These are phyloP conservation scores for Lytechinus pictus DNA, from an alignment of 35 echinoderm and acorn worm species.

Conservation along the genomic window DNA sequence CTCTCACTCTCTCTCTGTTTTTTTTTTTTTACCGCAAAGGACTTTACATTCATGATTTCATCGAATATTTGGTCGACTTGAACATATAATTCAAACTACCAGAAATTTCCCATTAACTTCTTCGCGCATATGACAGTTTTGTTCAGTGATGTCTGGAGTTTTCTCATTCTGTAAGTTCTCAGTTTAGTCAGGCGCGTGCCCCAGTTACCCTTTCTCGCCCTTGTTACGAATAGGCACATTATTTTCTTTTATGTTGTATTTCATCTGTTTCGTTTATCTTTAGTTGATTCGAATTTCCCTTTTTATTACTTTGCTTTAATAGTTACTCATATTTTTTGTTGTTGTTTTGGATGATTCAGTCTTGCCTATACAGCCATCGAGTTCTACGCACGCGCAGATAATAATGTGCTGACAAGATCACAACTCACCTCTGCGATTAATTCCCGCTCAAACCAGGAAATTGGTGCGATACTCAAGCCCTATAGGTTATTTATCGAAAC, in stretches of 20 bases:
- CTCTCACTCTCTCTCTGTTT: no score
- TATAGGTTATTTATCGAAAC: conserved; percentile 9
- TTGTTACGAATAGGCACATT: neutral
- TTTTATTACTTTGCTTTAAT: neutral
- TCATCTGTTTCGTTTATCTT: no score
- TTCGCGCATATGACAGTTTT: no score
- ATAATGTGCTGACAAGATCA: neutral
- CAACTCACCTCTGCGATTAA: neutral
- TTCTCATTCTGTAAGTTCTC: no score
- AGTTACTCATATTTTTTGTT: neutral
- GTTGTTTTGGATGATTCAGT: neutral
- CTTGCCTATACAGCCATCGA: conserved; percentile 14
- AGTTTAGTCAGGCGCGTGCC: no score
- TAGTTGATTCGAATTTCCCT: neutral
- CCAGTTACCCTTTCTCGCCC: no score
- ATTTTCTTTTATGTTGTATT: neutral
- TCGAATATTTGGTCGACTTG: no score
- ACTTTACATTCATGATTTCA: no score
- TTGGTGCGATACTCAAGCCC: neutral
- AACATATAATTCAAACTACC: no score
- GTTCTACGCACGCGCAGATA: conserved; percentile 7
- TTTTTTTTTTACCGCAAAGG: no score
- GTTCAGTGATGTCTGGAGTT: no score
- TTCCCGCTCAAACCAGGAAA: neutral
- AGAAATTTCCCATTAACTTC: no score